phyloP scores from a whole-genome alignment of 2,113 vertebrate genomes.

The Poecilia latipinna region DNA sequence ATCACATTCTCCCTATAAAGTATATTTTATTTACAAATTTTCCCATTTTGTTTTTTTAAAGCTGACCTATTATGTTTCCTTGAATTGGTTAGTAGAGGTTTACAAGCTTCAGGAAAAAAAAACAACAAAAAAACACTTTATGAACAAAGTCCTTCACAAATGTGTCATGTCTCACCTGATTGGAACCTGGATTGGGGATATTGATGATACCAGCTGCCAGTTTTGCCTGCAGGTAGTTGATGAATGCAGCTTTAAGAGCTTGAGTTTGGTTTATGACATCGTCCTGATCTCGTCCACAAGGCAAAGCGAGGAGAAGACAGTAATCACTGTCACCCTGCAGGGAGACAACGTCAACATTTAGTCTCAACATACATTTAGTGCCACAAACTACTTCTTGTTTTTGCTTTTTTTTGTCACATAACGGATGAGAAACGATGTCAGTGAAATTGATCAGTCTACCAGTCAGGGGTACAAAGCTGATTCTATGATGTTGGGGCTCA shows the following conservation, averaged over 20 bases:
- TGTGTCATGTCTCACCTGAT: conserved; percentile 83
- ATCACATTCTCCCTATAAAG: no score
- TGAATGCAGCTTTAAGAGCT: conserved; percentile 94
- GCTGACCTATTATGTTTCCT: no score
- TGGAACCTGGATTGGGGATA: conserved; percentile 96
- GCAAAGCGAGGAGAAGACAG: conserved; percentile 94
- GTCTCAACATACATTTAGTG: neutral
- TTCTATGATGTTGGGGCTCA: neutral
- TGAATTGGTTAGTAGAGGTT: no score
- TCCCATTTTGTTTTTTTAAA: neutral
- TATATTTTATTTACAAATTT: neutral
- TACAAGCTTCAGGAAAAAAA: no score
- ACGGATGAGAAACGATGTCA: neutral
- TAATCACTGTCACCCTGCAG: conserved; percentile 94
- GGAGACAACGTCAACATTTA: neutral
- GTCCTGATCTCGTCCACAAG: conserved; percentile 97
- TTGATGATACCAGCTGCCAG: conserved; percentile 98
- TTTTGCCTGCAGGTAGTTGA: conserved; percentile 96
- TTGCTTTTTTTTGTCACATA: neutral
- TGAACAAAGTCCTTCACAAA: neutral
- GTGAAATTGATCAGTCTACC: neutral
- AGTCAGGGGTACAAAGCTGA: neutral
- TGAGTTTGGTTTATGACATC: conserved; percentile 96
- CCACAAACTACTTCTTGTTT: neutral
- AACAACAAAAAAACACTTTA: no score